Percentiles rank a stretch among this genome's conserved stretches.
Evolutionary conservation across 1,140 invertebrate genomes (phyloP).

Genomic region (Drosophila mayri): DNA sequence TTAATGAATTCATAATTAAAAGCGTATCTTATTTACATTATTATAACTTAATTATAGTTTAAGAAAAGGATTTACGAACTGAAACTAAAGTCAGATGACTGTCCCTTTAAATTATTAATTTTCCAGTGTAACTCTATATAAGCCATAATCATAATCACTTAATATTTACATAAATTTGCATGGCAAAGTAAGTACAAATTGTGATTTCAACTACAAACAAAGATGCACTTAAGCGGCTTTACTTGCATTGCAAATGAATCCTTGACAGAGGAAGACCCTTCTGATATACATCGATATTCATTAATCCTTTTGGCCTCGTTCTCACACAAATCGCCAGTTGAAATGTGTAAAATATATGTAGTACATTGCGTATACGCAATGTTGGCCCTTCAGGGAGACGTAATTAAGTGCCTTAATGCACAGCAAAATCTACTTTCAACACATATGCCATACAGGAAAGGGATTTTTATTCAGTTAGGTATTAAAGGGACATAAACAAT

Average conservation of each 20-base stretch:
- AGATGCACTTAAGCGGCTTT: constrained; percentile 13
- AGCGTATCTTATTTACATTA: too few relatives aligned
- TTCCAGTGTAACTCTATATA: background rate
- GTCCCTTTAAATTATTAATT: too few relatives aligned
- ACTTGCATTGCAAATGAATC: constrained; percentile 10
- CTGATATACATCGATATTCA: constrained; percentile 21
- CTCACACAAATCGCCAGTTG: constrained; percentile 17
- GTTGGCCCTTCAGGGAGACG: constrained; percentile 26
- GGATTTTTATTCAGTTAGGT: constrained; percentile 49
- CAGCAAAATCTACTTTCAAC: constrained; percentile 34
- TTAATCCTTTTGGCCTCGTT: constrained; percentile 25
- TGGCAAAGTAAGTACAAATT: constrained; percentile 13
- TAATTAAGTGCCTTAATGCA: constrained; percentile 53
- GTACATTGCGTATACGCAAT: constrained; percentile 35
- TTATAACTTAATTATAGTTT: too few relatives aligned
- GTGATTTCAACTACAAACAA: constrained; percentile 6
- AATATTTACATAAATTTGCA: constrained; percentile 7
- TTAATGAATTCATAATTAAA: too few relatives aligned
- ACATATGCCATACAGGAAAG: constrained; percentile 2
- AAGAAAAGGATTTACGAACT: background rate
- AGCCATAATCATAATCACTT: constrained; percentile 1
- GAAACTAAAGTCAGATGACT: background rate
- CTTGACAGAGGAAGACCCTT: constrained; percentile 4
- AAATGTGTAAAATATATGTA: background rate
- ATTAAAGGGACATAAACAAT: constrained; percentile 45